Evolutionary conservation across 1,140 invertebrate genomes (phyloP).

Genomic region (Drosophila parabipectinata): DNA sequence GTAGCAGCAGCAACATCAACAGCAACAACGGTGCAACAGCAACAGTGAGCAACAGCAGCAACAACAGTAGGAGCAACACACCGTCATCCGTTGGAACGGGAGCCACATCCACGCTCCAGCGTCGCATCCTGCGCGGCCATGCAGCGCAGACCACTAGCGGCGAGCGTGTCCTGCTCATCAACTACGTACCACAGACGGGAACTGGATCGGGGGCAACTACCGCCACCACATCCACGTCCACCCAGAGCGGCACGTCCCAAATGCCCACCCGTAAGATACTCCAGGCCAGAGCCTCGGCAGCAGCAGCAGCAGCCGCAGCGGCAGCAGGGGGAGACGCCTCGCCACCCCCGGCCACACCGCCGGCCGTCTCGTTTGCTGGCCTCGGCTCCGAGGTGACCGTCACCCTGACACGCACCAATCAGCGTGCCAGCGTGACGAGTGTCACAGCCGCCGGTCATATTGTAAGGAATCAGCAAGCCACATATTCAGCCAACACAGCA

Average conservation of each 20-base stretch:
- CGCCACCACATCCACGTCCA: slow-evolving; percentile 31
- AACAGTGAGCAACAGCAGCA: slow-evolving; percentile 45
- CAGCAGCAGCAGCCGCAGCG: slow-evolving; percentile 51
- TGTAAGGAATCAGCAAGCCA: slow-evolving; percentile 74
- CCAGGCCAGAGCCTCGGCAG: slow-evolving; percentile 72
- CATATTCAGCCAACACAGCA: slow-evolving; percentile 50
- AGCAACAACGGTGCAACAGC: slow-evolving; percentile 34
- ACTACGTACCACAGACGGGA: slow-evolving; percentile 72
- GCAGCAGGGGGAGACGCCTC: slow-evolving; percentile 22
- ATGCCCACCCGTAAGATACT: slow-evolving; percentile 80
- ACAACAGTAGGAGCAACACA: slow-evolving; percentile 48
- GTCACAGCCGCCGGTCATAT: slow-evolving; percentile 82
- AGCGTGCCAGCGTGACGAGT: slow-evolving; percentile 63
- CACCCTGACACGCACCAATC: slow-evolving; percentile 75
- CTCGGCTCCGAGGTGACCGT: slow-evolving; percentile 82
- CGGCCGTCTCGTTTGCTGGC: slow-evolving; percentile 78
- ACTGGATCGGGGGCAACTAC: slow-evolving; percentile 35
- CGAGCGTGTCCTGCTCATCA: slow-evolving; percentile 80
- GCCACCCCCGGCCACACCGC: slow-evolving; percentile 30
- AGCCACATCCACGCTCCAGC: slow-evolving; percentile 51
- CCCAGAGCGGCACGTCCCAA: slow-evolving; percentile 47
- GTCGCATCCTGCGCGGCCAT: slow-evolving; percentile 75
- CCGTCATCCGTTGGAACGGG: slow-evolving; percentile 39
- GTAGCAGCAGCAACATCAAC: slow-evolving; percentile 47
- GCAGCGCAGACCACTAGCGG: slow-evolving; percentile 78